Evolutionary conservation across 2,113 vertebrate species (phyloP), one percentile per base, ranked within the genome.

Genomic region (Tyrannus savana): DNA sequence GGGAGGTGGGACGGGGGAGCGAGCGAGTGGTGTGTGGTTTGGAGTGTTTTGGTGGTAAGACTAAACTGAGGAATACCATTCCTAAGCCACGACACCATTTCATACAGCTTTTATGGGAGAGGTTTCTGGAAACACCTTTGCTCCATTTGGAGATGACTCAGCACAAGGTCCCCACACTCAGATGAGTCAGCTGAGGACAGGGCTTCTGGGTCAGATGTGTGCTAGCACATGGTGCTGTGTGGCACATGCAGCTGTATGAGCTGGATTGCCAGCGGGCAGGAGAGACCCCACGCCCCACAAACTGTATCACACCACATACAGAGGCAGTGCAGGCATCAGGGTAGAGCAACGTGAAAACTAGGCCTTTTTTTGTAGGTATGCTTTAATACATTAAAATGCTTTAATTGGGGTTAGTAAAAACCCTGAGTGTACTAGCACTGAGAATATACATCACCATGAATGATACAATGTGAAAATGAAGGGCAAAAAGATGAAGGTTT

Each of bases 241-340:
- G 0, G 27, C 39, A 77, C 6, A 37, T 11, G 39, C 39, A 50
- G 18, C 63, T 83, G 21, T 19, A 37, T 3, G 0, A 82, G 49
- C 31, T 39, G 41, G 37, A n/a, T 50, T 19, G 17, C 28, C 33
- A 56, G 60, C 0, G 0, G 21, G 23, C 23, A 79, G 24, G 9
- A 73, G 22, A 82, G 7, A 27, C 6, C 15, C 15, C 8, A 0
- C 3, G 0, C 28, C 22, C 37, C 50, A 27, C 0, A 0, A 17
- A 10, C 11, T 42, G 9, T 24, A 17, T 42, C 73, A 33, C 19
- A 55, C 1, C 42, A 35, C 0, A 1, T 4, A 41, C 39, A 41
- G 39, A 41, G 39, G 39, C 39, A 41, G 39, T 12, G 39, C 39
- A 41, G 39, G 39, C 39, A 41, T 41, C 39, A 47, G 35, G 50